Evolutionary conservation across 37 sponge, comb jelly and placozoan species (phyloP).

Genomic region (Tethya wilhelma): DNA sequence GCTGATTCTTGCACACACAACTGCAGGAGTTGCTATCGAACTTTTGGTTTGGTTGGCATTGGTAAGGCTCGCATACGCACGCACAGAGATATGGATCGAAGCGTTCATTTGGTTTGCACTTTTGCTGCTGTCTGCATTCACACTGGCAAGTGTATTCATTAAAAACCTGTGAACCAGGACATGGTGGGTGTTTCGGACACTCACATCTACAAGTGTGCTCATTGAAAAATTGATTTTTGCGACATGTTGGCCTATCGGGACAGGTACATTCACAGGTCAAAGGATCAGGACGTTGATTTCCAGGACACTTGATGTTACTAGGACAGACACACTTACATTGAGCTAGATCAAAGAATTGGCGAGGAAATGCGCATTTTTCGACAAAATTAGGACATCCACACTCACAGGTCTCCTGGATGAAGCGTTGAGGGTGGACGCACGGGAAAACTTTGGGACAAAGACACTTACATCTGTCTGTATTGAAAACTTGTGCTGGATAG

Average conservation of each 20-base stretch:
- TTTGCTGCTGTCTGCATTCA: constrained; percentile 2
- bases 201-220: constrained; percentile 18
- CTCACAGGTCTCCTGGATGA: constrained; percentile 14
- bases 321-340: not conserved
- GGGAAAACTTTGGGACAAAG: not conserved
- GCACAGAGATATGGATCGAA: constrained; percentile 13
- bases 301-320: not conserved
- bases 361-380: not conserved
- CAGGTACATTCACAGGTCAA: constrained; percentile 33
- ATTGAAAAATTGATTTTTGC: not conserved
- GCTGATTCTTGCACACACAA: not conserved
- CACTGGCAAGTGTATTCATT: constrained; percentile 40
- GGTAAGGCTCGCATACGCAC: constrained; percentile 16
- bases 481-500: not conserved
- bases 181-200: not conserved
- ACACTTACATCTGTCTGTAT: constrained; percentile 26
- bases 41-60: too few relatives aligned
- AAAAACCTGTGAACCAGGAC: constrained; percentile 13
- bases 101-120: not conserved
- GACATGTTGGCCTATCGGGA: not conserved
- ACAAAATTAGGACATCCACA: constrained; percentile 11
- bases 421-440: not conserved
- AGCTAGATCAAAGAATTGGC: not conserved
- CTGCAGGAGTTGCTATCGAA: not conserved
- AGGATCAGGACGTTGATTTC: constrained; percentile 5